A percentile compares a stretch with the other conserved stretches of the same genome.
Evolutionary conservation across 2,797 vertebrate genomes (phyloP).

Genomic region (Sternarchorhynchus goeldii): DNA sequence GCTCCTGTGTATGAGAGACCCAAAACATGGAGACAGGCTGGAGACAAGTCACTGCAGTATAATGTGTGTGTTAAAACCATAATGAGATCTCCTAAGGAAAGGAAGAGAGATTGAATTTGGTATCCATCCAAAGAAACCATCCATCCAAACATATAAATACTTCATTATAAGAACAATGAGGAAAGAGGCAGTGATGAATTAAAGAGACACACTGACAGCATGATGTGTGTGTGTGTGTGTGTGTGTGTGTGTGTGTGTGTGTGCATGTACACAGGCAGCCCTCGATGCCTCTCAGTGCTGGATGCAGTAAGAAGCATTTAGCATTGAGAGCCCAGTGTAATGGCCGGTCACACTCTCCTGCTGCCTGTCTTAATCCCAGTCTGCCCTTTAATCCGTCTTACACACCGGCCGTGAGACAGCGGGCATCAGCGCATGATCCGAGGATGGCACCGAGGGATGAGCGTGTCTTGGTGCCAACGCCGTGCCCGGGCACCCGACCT

Average conservation of each 20-base stretch:
- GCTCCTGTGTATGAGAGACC: conserved; percentile 26
- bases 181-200: conserved; percentile 13
- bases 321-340: conserved; percentile 52
- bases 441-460: conserved; percentile 36
- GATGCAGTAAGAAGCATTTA: conserved; percentile 49
- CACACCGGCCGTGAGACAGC: conserved; percentile 37
- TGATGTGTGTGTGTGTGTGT: conserved; percentile 4
- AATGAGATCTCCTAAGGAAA: conserved; percentile 9
- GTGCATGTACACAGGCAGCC: background rate
- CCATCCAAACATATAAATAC: conserved; percentile 23
- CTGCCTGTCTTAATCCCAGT: conserved; percentile 54
- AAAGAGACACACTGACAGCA: conserved; percentile 14
- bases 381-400: conserved; percentile 49
- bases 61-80: conserved; percentile 1
- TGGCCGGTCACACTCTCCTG: conserved; percentile 48
- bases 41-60: conserved; percentile 26
- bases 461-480: background rate
- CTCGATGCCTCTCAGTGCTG: conserved; percentile 23
- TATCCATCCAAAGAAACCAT: conserved; percentile 18
- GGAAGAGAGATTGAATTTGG: conserved; percentile 30
- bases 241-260: background rate
- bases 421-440: conserved; percentile 36
- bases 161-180: background rate
- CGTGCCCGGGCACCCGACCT: too few relatives aligned
- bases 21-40: conserved; percentile 22